Evolutionary conservation across 2,888 invertebrate species (phyloP).

Genomic region (Melanostoma mellinum): DNA sequence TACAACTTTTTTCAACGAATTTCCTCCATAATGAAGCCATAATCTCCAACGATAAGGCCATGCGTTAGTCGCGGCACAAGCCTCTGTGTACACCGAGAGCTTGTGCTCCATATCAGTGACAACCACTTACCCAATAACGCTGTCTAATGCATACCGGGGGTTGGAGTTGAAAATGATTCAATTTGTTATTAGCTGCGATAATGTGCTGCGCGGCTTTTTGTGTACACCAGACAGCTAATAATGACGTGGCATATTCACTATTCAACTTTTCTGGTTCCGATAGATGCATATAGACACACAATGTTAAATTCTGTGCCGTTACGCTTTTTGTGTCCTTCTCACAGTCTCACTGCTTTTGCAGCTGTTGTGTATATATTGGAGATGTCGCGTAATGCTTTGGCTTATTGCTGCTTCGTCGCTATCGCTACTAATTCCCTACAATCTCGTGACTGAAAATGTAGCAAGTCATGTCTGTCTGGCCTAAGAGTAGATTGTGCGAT

Average conservation of each 20-base stretch:
- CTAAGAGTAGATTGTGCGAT: conserved; percentile 61
- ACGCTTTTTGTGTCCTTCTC: conserved; percentile 35
- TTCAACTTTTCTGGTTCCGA: conserved; percentile 11
- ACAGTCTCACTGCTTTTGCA: conserved; percentile 35
- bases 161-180: conserved; percentile 67
- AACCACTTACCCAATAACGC: conserved; percentile 65
- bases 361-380: conserved; percentile 49
- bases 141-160: conserved; percentile 7
- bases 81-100: conserved; percentile 59
- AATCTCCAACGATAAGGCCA: conserved; percentile 65
- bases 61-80: conserved; percentile 68
- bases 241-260: conserved; percentile 66
- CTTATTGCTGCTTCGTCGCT: conserved; percentile 66
- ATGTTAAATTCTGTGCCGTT: conserved; percentile 15
- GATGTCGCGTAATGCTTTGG: conserved; percentile 69
- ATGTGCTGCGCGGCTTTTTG: conserved; percentile 62
- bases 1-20: conserved; percentile 56
- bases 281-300: conserved; percentile 37
- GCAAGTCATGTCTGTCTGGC: conserved; percentile 70
- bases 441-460: conserved; percentile 63
- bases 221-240: conserved; percentile 69
- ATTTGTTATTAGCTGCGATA: conserved; percentile 70
- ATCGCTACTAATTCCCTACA: conserved; percentile 62
- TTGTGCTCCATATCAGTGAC: conserved; percentile 69
- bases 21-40: conserved; percentile 69